Percentiles rank a stretch among this genome's conserved stretches.
phyloP scores from a whole-genome alignment of 2,797 vertebrate genomes.

The Ispidina picta region DNA sequence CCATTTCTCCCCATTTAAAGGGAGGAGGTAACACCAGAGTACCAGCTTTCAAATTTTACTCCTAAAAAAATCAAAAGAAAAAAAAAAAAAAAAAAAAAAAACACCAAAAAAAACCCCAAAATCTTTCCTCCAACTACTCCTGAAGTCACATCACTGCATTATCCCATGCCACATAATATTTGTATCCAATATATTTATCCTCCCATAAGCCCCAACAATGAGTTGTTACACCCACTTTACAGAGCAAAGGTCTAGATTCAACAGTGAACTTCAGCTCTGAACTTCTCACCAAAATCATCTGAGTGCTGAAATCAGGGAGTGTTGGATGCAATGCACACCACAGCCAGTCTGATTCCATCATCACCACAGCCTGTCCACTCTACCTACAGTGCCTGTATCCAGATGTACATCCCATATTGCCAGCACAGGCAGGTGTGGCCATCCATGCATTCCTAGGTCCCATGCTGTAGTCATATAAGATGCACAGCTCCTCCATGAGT shows the following conservation, averaged over 20 bases:
- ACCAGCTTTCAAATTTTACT: background rate
- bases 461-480: background rate
- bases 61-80: background rate
- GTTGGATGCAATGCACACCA: background rate
- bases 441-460: background rate
- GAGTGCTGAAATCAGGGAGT: background rate
- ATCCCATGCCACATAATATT: background rate
- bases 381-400: background rate
- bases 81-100: background rate
- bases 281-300: background rate
- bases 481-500: background rate
- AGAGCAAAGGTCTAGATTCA: background rate
- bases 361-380: rapidly evolving
- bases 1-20: background rate
- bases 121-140: background rate
- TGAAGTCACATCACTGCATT: background rate
- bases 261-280: background rate
- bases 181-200: background rate
- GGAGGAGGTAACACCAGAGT: background rate
- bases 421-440: background rate
- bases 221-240: background rate
- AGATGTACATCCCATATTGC: background rate
- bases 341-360: background rate
- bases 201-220: background rate
- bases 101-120: no score